Base-by-base conservation (phyloP, 1,140 invertebrate species). In the Ruditapes philippinarum region DNA sequence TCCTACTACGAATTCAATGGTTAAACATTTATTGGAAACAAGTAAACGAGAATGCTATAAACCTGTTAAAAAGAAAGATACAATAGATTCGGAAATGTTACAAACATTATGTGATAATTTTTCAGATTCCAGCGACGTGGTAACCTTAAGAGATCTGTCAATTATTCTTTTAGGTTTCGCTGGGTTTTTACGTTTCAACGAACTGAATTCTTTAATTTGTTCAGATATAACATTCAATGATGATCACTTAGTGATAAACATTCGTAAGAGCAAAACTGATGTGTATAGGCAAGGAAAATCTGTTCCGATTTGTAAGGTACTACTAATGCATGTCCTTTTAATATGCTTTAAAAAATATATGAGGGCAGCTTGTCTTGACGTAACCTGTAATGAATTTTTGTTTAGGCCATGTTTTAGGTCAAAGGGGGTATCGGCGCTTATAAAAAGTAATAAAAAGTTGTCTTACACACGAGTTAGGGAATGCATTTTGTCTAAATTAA, bases 221-320 rank as follows among this genome's bases (percentile, higher is more conserved):
- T 36, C 1, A 28, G 57, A 91, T 73, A 45, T 91, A n/a, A 36
- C 28, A 14, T 62, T 91, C 57, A n/a, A n/a, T n/a, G n/a, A n/a
- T n/a, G n/a, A n/a, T n/a, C 57, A 82, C 86, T 42, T 89, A n/a
- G n/a, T 51, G 19, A 45, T 89, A 11, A 19, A 51, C 17, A 76
- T 91, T 38, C 5, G 33, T 0, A 89, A 91, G 57, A 81, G 86
- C 45, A 89, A 91, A 78, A 89, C 87, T 25, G 76, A 91, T 84
- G 82, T 85, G 49, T 91, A 89, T 33, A 87, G 90, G 40, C 54
- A 91, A 31, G 78, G 90, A 42, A 57, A 54, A 42, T 65, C 89
- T 14, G 57, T 91, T 79, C 38, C 83, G 7, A 83, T 91, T 51
- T 51, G 78, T 19, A 87, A 89, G 79, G 88, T 45, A 31, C 28